phyloP scores from a whole-genome alignment of 1,140 invertebrate genomes.

The Danaus plexippus region DNA sequence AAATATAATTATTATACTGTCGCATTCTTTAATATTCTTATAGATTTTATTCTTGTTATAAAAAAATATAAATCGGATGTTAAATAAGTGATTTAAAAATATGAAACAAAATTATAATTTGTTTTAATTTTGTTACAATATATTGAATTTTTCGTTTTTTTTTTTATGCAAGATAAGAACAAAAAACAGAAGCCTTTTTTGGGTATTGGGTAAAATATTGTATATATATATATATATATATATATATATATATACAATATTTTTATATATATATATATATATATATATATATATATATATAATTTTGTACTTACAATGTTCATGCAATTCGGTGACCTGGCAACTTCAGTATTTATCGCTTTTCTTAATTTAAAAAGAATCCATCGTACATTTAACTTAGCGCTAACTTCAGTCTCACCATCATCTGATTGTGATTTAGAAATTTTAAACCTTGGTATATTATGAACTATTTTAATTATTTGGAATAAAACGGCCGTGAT shows the following conservation, averaged over 20 bases:
- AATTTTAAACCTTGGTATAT: conserved; percentile 38
- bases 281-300: conserved; percentile 4
- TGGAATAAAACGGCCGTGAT: conserved; percentile 54
- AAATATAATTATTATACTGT: background rate
- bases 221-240: too few relatives aligned
- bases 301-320: conserved; percentile 71
- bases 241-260: conserved; percentile 7
- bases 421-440: conserved; percentile 34
- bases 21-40: too few relatives aligned
- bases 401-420: conserved; percentile 30
- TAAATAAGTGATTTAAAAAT: too few relatives aligned
- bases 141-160: too few relatives aligned
- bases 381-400: conserved; percentile 75
- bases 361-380: conserved; percentile 78
- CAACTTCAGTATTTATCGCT: conserved; percentile 81
- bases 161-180: too few relatives aligned
- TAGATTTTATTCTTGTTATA: too few relatives aligned
- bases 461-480: conserved; percentile 49
- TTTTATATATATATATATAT: conserved; percentile 1
- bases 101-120: too few relatives aligned
- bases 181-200: too few relatives aligned
- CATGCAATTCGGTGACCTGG: conserved; percentile 71
- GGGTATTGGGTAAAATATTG: too few relatives aligned
- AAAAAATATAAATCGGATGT: too few relatives aligned
- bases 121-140: too few relatives aligned